Conservation (phyloP, 2,113 vertebrate species). For the Opisthocomus hoazin region DNA sequence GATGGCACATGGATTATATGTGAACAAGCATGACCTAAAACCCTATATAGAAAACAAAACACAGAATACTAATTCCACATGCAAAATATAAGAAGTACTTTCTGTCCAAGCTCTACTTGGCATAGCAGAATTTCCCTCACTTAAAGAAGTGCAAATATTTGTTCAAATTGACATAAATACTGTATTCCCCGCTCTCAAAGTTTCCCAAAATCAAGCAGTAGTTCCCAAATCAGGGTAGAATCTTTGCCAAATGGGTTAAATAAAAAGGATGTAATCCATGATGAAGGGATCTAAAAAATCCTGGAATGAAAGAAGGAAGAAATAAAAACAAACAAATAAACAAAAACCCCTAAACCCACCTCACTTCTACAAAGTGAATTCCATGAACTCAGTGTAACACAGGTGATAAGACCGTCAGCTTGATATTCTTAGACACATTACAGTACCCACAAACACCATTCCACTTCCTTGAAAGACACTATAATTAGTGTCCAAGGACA, state of each 20-base stretch:
- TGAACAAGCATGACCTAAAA: neutral
- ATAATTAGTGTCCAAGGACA: neutral
- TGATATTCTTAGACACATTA: neutral
- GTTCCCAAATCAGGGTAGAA: neutral
- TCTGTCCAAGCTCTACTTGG: neutral
- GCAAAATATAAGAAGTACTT: neutral
- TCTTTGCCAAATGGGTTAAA: neutral
- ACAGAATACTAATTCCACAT: neutral
- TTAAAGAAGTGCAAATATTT: neutral
- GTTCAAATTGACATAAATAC: neutral
- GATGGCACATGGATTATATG: neutral
- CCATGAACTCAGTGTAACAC: neutral
- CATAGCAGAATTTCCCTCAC: neutral
- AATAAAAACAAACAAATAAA: neutral
- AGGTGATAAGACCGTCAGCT: neutral
- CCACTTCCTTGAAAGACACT: neutral
- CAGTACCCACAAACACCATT: neutral
- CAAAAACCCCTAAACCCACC: neutral
- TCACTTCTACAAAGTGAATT: neutral
- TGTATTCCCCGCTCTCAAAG: neutral
- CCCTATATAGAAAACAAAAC: neutral
- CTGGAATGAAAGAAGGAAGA: neutral
- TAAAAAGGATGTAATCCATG: neutral
- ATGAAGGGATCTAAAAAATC: slow-evolving; percentile 10
- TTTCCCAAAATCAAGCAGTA: neutral